Evolutionary conservation across 2,888 invertebrate species (phyloP).

Genomic region (Vesta saturnalis): DNA sequence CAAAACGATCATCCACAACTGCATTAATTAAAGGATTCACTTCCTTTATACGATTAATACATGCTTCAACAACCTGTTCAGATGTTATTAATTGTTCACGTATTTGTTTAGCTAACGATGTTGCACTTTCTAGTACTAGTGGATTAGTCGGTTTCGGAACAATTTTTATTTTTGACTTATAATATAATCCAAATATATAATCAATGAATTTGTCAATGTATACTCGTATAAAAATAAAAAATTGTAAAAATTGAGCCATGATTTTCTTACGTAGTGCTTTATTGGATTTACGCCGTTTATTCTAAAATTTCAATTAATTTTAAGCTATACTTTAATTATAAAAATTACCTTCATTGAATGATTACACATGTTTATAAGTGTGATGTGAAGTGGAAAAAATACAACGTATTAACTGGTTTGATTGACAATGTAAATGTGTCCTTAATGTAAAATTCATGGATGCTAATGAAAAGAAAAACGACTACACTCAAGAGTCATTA

Average conservation of each 20-base stretch:
- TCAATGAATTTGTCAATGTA: constrained; percentile 63
- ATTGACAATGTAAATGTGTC: too few species aligned
- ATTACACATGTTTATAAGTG: too few species aligned
- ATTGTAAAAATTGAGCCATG: constrained; percentile 42
- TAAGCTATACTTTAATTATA: too few species aligned
- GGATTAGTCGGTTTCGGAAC: constrained; percentile 60
- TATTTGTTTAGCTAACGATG: constrained; percentile 73
- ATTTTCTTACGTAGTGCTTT: not conserved
- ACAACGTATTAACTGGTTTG: too few species aligned
- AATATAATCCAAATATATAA: constrained; percentile 61
- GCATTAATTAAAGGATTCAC: constrained; percentile 83
- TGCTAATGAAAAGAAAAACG: too few species aligned
- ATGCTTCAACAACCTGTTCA: constrained; percentile 76
- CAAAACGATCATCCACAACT: constrained; percentile 82
- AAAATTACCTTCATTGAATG: too few species aligned
- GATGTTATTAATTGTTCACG: constrained; percentile 70
- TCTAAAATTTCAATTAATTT: too few species aligned
- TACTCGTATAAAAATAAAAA: constrained; percentile 61
- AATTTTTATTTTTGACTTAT: constrained; percentile 56
- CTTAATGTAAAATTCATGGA: too few species aligned
- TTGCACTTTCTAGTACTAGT: constrained; percentile 71
- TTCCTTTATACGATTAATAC: constrained; percentile 79
- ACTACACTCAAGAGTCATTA: too few species aligned
- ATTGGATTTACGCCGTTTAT: too few species aligned
- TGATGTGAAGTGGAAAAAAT: too few species aligned